phyloP scores from a whole-genome alignment of 2,888 invertebrate genomes.

The Acanthopleura granulata region DNA sequence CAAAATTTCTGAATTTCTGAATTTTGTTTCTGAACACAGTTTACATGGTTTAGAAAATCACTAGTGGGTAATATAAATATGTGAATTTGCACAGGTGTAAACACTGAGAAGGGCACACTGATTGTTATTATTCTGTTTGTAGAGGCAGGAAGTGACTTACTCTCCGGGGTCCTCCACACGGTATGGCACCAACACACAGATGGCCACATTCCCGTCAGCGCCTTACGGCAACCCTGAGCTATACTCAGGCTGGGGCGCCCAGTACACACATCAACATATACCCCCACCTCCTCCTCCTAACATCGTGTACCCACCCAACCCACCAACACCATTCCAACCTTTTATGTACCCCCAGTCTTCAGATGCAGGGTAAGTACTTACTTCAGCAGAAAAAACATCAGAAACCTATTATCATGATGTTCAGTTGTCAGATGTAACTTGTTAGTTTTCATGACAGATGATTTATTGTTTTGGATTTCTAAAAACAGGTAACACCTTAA shows the following conservation, averaged over 20 bases:
- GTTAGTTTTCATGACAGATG: too few relatives aligned
- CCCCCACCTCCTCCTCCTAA: constrained; percentile 5
- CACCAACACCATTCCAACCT: constrained; percentile 1
- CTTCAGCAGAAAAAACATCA: not conserved
- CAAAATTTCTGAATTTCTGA: too few relatives aligned
- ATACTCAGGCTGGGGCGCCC: constrained; percentile 4
- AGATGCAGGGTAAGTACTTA: constrained; percentile 8
- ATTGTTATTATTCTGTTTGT: not conserved
- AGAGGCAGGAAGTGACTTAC: constrained; percentile 12
- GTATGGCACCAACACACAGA: constrained; percentile 16
- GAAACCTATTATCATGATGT: too few relatives aligned
- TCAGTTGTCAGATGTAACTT: too few relatives aligned
- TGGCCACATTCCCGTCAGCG: constrained; percentile 19
- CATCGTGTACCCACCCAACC: not conserved
- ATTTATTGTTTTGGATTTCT: too few relatives aligned
- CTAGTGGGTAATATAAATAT: too few relatives aligned
- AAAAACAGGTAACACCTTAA: too few relatives aligned
- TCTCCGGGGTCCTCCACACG: constrained; percentile 13
- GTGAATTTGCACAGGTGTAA: too few relatives aligned
- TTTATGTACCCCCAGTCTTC: constrained; percentile 1
- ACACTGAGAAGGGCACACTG: too few relatives aligned
- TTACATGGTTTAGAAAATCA: too few relatives aligned
- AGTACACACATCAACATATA: not conserved
- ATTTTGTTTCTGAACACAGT: too few relatives aligned
- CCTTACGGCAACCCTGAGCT: constrained; percentile 12